phyloP scores from a whole-genome alignment of 2,797 vertebrate species.

The Poecilia wingei region DNA sequence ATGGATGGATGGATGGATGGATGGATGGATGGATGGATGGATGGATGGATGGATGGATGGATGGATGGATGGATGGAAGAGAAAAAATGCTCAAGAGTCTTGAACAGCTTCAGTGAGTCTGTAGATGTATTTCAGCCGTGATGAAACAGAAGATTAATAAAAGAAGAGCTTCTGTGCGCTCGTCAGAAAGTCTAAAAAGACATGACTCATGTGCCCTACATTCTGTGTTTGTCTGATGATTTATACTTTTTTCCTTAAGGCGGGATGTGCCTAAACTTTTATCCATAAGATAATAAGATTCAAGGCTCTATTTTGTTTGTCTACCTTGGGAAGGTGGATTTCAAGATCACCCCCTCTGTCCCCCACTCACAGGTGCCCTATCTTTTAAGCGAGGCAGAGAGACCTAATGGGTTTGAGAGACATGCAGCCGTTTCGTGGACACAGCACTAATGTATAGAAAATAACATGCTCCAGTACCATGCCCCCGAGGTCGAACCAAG shows the following conservation, averaged over 20 bases:
- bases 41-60: too few species aligned
- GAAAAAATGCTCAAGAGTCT: not conserved
- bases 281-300: conserved; percentile 12
- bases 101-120: conserved; percentile 5
- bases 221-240: not conserved
- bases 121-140: conserved; percentile 7
- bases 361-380: conserved; percentile 1
- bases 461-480: conserved; percentile 50
- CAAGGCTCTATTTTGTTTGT: conserved; percentile 36
- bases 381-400: conserved; percentile 33
- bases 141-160: not conserved
- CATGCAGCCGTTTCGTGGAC: conserved; percentile 46
- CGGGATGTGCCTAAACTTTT: not conserved
- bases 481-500: conserved; percentile 60
- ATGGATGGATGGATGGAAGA: not conserved
- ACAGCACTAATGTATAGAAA: conserved; percentile 66
- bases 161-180: not conserved
- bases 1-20: too few species aligned
- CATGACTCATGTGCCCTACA: conserved; percentile 1
- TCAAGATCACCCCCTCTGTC: conserved; percentile 22
- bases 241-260: conserved; percentile 5
- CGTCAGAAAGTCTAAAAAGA: not conserved
- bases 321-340: conserved; percentile 22
- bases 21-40: too few species aligned
- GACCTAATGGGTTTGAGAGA: conserved; percentile 51